These are phyloP conservation scores for Melanerpes formicivorus DNA, from an alignment of 2,113 vertebrate species.

Conservation along the genomic window DNA sequence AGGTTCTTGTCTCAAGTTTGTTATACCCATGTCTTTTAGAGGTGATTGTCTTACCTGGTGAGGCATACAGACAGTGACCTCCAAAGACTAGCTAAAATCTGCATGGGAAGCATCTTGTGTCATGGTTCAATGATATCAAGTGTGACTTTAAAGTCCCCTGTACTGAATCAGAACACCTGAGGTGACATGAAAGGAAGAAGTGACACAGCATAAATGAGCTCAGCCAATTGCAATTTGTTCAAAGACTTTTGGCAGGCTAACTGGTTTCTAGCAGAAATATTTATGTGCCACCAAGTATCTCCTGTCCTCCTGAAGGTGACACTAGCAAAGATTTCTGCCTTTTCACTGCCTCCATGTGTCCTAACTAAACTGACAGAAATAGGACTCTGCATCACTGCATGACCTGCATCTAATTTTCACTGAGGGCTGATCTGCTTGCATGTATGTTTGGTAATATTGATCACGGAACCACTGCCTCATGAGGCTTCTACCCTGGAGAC, in stretches of 20 bases:
- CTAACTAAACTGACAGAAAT: background rate
- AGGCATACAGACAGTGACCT: background rate
- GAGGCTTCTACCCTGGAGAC: background rate
- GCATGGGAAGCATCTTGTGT: background rate
- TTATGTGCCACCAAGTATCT: background rate
- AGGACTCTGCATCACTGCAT: background rate
- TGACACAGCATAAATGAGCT: background rate
- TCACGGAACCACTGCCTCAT: background rate
- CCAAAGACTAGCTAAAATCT: background rate
- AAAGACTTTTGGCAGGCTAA: background rate
- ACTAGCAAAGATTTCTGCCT: background rate
- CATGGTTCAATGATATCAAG: background rate
- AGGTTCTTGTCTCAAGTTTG: fast-evolving
- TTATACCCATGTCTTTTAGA: background rate
- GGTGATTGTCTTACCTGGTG: background rate
- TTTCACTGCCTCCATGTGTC: background rate
- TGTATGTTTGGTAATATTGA: background rate
- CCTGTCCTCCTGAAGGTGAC: background rate
- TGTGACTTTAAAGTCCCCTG: background rate
- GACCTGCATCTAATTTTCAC: background rate
- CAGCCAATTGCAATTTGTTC: background rate
- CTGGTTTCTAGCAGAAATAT: background rate
- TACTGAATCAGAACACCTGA: background rate
- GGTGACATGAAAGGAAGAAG: background rate
- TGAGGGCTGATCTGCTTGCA: background rate